phyloP scores from a whole-genome alignment of 1,140 invertebrate species.

The Camponotus floridanus region DNA sequence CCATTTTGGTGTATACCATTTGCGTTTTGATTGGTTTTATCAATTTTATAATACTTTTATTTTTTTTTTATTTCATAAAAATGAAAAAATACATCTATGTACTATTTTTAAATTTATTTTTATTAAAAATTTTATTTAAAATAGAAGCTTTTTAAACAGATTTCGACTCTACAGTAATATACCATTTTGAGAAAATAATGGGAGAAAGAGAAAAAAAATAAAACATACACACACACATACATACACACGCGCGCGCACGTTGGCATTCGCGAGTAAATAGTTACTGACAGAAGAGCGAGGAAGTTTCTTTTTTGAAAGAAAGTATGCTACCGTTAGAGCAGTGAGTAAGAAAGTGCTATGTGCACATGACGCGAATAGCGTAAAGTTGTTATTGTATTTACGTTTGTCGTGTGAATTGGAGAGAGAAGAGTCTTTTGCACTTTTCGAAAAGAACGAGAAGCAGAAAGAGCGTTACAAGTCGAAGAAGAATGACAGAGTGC shows the following conservation, averaged over 20 bases:
- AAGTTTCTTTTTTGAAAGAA: slow-evolving; percentile 48
- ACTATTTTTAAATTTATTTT: background rate
- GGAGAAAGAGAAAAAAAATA: too few species aligned
- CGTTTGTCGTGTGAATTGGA: slow-evolving; percentile 24
- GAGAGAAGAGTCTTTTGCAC: background rate
- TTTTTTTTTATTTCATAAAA: background rate
- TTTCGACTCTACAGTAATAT: background rate
- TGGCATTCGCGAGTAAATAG: slow-evolving; percentile 33
- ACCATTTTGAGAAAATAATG: background rate
- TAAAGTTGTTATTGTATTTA: slow-evolving; percentile 60
- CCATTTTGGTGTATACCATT: too few species aligned
- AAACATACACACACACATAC: too few species aligned
- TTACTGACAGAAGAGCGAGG: slow-evolving; percentile 32
- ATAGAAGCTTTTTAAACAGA: background rate
- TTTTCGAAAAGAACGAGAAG: background rate
- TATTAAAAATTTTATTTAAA: background rate
- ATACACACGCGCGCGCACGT: too few species aligned
- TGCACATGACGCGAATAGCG: slow-evolving; percentile 22
- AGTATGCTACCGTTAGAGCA: background rate
- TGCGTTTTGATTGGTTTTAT: background rate
- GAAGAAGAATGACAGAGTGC: background rate
- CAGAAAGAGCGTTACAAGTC: slow-evolving; percentile 26
- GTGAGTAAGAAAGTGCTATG: slow-evolving; percentile 36
- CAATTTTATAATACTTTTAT: background rate
- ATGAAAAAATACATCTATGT: background rate